Percentiles rank a stretch among this genome's conserved stretches.
phyloP scores from a whole-genome alignment of 2,113 vertebrate species.

The Mormyrus iriodes region DNA sequence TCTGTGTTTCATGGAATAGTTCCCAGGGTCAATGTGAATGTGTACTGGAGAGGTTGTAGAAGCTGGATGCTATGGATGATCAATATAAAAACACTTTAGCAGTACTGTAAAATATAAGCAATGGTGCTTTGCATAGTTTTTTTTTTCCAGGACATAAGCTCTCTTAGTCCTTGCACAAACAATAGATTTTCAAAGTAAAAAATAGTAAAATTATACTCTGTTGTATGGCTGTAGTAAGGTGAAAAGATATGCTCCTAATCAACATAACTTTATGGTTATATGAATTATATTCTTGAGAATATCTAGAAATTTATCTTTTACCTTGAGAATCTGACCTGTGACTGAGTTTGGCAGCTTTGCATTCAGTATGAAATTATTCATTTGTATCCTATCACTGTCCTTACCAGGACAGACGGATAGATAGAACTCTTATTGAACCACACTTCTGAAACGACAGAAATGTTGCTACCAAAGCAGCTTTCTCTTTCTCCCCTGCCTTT shows the following conservation, averaged over 20 bases:
- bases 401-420: background rate
- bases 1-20: background rate
- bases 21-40: background rate
- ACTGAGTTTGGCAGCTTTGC: background rate
- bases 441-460: too few species aligned
- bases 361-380: background rate
- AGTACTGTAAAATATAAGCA: background rate
- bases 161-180: background rate
- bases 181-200: background rate
- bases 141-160: background rate
- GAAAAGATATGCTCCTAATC: background rate
- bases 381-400: background rate
- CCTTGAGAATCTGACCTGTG: too few species aligned
- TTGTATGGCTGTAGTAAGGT: background rate
- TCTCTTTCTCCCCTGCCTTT: background rate
- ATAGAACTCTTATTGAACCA: too few species aligned
- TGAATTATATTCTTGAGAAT: background rate
- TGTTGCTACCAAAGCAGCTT: too few species aligned
- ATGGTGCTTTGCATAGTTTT: background rate
- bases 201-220: background rate
- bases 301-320: background rate
- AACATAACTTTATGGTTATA: background rate
- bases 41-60: background rate
- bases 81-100: background rate
- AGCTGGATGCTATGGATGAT: background rate